phyloP scores from a whole-genome alignment of 2,797 vertebrate species.

The Naso thynnoides region DNA sequence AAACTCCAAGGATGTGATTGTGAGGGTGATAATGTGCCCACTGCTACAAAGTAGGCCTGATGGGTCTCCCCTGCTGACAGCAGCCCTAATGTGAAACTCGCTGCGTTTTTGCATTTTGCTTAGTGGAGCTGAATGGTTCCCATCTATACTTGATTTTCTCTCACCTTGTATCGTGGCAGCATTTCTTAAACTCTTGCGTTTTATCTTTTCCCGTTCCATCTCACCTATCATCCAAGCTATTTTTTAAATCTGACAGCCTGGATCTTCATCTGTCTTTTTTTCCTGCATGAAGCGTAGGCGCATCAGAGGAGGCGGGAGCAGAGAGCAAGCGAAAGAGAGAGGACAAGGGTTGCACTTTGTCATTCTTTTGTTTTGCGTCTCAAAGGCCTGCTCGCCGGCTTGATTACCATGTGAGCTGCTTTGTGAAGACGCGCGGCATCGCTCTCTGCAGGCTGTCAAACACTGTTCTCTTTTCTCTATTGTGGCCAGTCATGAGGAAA shows the following conservation, averaged over 20 bases:
- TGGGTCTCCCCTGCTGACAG: slow-evolving; percentile 24
- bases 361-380: slow-evolving; percentile 62
- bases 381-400: slow-evolving; percentile 43
- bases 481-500: slow-evolving; percentile 46
- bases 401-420: slow-evolving; percentile 68
- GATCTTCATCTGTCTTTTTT: slow-evolving; percentile 19
- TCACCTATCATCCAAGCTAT: slow-evolving; percentile 24
- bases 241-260: slow-evolving; percentile 26
- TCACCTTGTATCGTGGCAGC: neutral
- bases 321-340: slow-evolving; percentile 22
- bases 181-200: neutral
- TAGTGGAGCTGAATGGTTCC: slow-evolving; percentile 18
- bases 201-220: slow-evolving; percentile 13
- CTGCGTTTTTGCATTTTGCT: slow-evolving; percentile 19
- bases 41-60: slow-evolving; percentile 26
- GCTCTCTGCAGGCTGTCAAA: slow-evolving; percentile 60
- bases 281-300: slow-evolving; percentile 22
- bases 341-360: slow-evolving; percentile 58
- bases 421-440: slow-evolving; percentile 55
- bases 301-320: slow-evolving; percentile 14
- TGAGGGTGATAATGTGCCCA: slow-evolving; percentile 8
- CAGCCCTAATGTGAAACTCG: slow-evolving; percentile 10
- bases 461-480: slow-evolving; percentile 41
- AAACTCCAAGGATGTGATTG: slow-evolving; percentile 2
- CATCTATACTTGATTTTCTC: slow-evolving; percentile 2